Evolutionary conservation across 2,113 vertebrate genomes (phyloP).

Genomic region (Phylloscopus trochiloides): DNA sequence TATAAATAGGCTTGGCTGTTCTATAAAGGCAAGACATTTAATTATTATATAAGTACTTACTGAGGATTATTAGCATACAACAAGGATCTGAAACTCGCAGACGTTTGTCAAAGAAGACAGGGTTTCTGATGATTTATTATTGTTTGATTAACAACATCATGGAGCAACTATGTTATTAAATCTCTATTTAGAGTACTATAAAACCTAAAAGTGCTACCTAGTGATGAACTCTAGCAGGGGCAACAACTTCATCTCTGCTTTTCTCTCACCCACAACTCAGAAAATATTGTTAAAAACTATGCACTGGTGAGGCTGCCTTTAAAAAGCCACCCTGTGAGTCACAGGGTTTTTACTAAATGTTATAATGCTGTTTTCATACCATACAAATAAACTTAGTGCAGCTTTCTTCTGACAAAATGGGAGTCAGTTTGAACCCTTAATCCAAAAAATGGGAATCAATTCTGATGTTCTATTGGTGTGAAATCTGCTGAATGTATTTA

Average conservation of each 20-base stretch:
- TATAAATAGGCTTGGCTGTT: not conserved
- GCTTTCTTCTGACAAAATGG: slow-evolving; percentile 20
- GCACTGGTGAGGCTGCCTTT: not conserved
- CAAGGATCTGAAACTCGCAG: slow-evolving; percentile 23
- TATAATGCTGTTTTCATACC: not conserved
- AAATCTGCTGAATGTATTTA: slow-evolving; percentile 37
- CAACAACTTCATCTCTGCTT: slow-evolving; percentile 27
- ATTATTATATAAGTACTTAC: slow-evolving; percentile 25
- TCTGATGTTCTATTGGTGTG: not conserved
- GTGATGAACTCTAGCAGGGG: not conserved
- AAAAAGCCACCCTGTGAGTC: not conserved
- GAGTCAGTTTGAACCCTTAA: slow-evolving; percentile 21
- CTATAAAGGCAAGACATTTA: slow-evolving; percentile 35
- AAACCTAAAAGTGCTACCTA: not conserved
- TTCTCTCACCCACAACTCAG: not conserved
- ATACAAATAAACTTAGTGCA: slow-evolving; percentile 20
- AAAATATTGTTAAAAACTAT: not conserved
- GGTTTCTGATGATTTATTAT: slow-evolving; percentile 49
- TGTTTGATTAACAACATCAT: slow-evolving; percentile 39
- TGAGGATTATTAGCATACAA: slow-evolving; percentile 42
- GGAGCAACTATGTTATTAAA: slow-evolving; percentile 6
- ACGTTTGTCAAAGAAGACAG: slow-evolving; percentile 24
- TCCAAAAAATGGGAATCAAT: slow-evolving; percentile 2
- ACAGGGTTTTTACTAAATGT: not conserved
- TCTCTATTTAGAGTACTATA: not conserved